A percentile compares a stretch with the other conserved stretches of the same genome.
phyloP scores from a whole-genome alignment of 2,797 vertebrate genomes.

The Dipus sagitta region DNA sequence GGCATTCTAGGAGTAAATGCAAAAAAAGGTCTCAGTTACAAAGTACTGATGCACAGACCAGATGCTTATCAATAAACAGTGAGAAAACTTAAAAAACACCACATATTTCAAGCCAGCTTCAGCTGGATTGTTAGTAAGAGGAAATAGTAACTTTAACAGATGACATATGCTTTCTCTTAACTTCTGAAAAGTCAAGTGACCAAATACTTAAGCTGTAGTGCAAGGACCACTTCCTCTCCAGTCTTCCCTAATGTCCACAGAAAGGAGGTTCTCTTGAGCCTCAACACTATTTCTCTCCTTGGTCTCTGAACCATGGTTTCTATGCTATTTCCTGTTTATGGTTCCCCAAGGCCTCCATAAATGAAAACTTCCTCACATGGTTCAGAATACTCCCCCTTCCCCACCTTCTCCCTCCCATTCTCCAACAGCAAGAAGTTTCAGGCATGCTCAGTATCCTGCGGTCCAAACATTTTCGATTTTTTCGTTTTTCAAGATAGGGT shows the following conservation, averaged over 20 bases:
- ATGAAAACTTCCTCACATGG: background rate
- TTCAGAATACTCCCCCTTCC: background rate
- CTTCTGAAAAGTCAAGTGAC: conserved; percentile 17
- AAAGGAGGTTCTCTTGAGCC: background rate
- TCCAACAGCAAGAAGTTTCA: conserved; percentile 10
- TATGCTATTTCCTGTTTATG: conserved; percentile 21
- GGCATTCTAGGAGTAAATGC: background rate
- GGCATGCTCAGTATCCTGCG: background rate
- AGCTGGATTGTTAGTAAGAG: background rate
- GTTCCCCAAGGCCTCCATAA: conserved; percentile 22
- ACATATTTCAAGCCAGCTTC: background rate
- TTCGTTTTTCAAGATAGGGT: too few species aligned
- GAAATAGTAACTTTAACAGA: conserved; percentile 2
- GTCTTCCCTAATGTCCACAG: background rate
- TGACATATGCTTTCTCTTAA: background rate
- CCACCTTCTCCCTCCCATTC: background rate
- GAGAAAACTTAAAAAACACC: background rate
- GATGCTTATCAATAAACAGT: background rate
- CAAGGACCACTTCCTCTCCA: background rate
- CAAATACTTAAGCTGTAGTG: background rate
- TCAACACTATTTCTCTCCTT: background rate
- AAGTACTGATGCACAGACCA: conserved; percentile 25
- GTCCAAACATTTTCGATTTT: background rate
- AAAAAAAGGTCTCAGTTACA: conserved; percentile 40
- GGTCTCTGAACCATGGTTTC: background rate